These are phyloP conservation scores for Prinia subflava DNA, from an alignment of 2,113 vertebrate genomes.

Conservation along the genomic window DNA sequence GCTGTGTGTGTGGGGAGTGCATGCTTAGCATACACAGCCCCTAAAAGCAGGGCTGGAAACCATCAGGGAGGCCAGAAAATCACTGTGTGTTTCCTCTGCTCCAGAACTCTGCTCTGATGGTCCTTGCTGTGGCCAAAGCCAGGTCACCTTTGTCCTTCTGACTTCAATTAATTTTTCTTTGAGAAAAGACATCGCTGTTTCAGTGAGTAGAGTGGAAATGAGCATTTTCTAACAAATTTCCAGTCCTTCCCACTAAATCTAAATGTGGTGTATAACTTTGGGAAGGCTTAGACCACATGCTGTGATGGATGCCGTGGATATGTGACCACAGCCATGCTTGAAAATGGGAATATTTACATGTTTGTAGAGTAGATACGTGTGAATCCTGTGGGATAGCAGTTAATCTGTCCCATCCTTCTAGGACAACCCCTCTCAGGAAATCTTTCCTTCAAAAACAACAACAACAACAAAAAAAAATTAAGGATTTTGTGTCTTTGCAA, in stretches of 20 bases:
- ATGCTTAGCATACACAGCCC: neutral
- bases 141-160: neutral
- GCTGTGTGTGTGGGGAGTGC: neutral
- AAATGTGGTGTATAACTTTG: neutral
- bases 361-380: rapidly evolving
- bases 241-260: neutral
- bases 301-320: neutral
- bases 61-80: neutral
- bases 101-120: neutral
- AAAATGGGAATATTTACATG: neutral
- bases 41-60: neutral
- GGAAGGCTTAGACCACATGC: neutral
- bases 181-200: neutral
- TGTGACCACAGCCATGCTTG: neutral
- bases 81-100: neutral
- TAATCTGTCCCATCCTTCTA: neutral
- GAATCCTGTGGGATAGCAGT: neutral
- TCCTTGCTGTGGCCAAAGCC: neutral
- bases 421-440: neutral
- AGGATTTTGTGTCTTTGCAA: neutral
- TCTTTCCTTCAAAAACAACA: neutral
- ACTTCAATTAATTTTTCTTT: neutral
- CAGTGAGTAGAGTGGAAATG: neutral
- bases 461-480: neutral
- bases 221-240: neutral